A percentile compares a stretch with the other conserved stretches of the same genome.
Conservation (phyloP, 2,113 vertebrate species). For the Semicossyphus pulcher region DNA sequence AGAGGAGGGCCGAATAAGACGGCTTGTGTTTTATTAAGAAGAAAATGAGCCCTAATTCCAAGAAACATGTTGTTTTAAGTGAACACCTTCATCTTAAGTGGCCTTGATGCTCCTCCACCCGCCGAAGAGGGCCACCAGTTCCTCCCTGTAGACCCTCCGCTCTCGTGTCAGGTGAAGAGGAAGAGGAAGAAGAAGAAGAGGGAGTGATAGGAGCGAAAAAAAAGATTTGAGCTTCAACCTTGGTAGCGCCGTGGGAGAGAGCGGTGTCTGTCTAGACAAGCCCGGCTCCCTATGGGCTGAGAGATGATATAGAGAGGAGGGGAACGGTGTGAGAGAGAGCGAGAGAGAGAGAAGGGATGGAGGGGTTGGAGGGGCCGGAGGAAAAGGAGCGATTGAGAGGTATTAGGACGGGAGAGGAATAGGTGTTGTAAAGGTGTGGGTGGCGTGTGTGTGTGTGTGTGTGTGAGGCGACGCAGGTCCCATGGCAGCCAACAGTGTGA, state of each 20-base stretch:
- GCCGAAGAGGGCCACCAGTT: conserved; percentile 20
- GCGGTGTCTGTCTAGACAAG: conserved; percentile 73
- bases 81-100: conserved; percentile 39
- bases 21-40: conserved; percentile 9
- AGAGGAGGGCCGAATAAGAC: no score
- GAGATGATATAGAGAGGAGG: conserved; percentile 68
- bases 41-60: neutral
- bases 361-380: conserved; percentile 50
- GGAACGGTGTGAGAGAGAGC: conserved; percentile 59
- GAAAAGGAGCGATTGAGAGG: conserved; percentile 67
- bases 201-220: conserved; percentile 34
- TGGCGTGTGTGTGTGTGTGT: conserved; percentile 38
- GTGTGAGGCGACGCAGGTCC: conserved; percentile 62
- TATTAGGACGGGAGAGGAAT: conserved; percentile 72
- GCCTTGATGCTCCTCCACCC: conserved; percentile 20
- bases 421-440: conserved; percentile 75
- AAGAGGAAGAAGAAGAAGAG: neutral
- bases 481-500: conserved; percentile 70
- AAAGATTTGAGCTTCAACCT: conserved; percentile 76
- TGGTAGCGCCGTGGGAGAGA: conserved; percentile 71
- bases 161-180: conserved; percentile 17
- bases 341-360: conserved; percentile 46
- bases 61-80: neutral
- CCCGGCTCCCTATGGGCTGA: conserved; percentile 69
- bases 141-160: conserved; percentile 19